Percentiles rank a stretch among this genome's conserved stretches.
Conservation (phyloP, 2,888 invertebrate species). For the Sphecodes monilicornis region DNA sequence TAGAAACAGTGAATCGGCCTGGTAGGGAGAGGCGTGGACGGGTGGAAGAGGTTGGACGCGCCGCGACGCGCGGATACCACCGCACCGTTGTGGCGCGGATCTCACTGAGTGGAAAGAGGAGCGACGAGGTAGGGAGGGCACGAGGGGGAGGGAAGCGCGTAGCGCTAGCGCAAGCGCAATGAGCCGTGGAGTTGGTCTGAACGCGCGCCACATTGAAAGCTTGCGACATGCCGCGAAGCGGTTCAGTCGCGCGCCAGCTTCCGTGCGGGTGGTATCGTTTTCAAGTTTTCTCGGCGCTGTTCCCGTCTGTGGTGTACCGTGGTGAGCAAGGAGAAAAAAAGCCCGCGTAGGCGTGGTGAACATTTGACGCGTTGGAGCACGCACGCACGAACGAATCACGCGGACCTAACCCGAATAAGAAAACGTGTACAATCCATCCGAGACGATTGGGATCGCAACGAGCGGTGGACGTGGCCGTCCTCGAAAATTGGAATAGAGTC, state of each 20-base stretch:
- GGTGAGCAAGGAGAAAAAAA: conserved; percentile 33
- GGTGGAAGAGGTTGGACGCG: conserved; percentile 32
- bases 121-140: conserved; percentile 13
- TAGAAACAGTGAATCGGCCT: conserved; percentile 19
- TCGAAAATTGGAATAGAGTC: conserved; percentile 67
- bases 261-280: conserved; percentile 73
- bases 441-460: conserved; percentile 13
- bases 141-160: conserved; percentile 79
- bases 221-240: conserved; percentile 82
- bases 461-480: conserved; percentile 45
- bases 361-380: conserved; percentile 36
- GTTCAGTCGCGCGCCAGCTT: conserved; percentile 84
- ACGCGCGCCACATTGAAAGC: conserved; percentile 83
- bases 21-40: conserved; percentile 1
- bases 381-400: conserved; percentile 12
- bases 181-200: conserved; percentile 68
- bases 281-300: conserved; percentile 28
- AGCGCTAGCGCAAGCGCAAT: conserved; percentile 76
- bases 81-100: conserved; percentile 34
- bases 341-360: conserved; percentile 66
- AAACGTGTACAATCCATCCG: background rate
- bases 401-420: conserved; percentile 13
- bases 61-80: conserved; percentile 40
- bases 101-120: conserved; percentile 28
- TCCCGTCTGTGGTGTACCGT: conserved; percentile 52